phyloP scores from a whole-genome alignment of 1,140 invertebrate species.

The Sipha flava region DNA sequence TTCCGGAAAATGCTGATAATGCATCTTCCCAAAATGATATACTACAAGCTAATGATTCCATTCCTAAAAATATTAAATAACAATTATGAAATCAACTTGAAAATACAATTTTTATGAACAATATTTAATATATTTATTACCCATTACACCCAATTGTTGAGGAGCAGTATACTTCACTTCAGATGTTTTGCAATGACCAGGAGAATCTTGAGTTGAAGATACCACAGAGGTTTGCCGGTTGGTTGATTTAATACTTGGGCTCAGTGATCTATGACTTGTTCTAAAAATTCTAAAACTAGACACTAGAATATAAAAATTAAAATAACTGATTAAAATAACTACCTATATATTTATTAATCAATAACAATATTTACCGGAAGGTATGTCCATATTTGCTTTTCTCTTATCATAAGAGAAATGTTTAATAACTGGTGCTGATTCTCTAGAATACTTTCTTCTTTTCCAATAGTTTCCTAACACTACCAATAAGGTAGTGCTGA shows the following conservation, averaged over 20 bases:
- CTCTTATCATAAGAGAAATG: neutral
- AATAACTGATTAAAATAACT: neutral
- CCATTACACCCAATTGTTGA: constrained; percentile 60
- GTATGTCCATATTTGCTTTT: constrained; percentile 4
- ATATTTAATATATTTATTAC: neutral
- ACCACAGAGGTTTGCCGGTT: constrained; percentile 16
- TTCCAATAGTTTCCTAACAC: neutral
- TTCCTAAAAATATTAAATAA: constrained; percentile 53
- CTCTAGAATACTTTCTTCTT: neutral
- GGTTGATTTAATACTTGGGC: constrained; percentile 26
- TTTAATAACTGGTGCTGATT: neutral
- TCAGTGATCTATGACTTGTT: constrained; percentile 27
- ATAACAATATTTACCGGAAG: neutral
- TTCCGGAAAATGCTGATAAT: constrained; percentile 58
- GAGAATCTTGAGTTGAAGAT: constrained; percentile 48
- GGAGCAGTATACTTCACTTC: constrained; percentile 50
- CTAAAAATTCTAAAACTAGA: constrained; percentile 24
- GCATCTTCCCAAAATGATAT: constrained; percentile 90
- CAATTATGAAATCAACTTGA: neutral
- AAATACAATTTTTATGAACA: too few relatives aligned
- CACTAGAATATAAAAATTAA: neutral
- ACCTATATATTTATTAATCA: neutral
- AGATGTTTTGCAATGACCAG: constrained; percentile 44
- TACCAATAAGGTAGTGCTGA: neutral
- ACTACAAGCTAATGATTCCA: constrained; percentile 82